A percentile compares a stretch with the other conserved stretches of the same genome.
These are phyloP conservation scores for Ceratothoa steindachneri DNA, from an alignment of 2,888 invertebrate species.

Conservation along the genomic window DNA sequence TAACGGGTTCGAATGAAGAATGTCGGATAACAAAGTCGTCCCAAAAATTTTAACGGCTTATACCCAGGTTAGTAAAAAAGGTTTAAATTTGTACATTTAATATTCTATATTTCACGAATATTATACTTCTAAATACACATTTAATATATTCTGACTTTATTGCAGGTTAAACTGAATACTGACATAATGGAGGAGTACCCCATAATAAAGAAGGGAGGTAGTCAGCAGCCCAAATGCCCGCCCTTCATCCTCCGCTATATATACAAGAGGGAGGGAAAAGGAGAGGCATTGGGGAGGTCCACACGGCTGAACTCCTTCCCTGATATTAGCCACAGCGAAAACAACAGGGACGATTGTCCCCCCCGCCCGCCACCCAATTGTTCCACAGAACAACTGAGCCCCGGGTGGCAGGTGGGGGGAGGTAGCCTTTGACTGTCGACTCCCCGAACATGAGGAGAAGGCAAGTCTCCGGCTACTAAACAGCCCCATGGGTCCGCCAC, in stretches of 20 bases:
- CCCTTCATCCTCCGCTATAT: slow-evolving; percentile 1
- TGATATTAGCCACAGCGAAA: slow-evolving; percentile 45
- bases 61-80: background rate
- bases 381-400: slow-evolving; percentile 46
- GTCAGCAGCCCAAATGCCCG: slow-evolving; percentile 19
- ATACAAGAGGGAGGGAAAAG: slow-evolving; percentile 18
- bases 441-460: background rate
- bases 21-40: no score
- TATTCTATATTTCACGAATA: slow-evolving; percentile 47
- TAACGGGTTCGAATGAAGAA: no score
- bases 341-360: slow-evolving; percentile 40
- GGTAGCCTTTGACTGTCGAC: background rate
- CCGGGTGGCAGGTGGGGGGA: slow-evolving; percentile 45
- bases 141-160: slow-evolving; percentile 46
- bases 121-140: slow-evolving; percentile 46
- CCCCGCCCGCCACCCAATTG: slow-evolving; percentile 46
- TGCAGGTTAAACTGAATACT: slow-evolving; percentile 48
- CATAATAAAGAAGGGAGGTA: slow-evolving; percentile 23
- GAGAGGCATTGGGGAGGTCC: slow-evolving; percentile 39
- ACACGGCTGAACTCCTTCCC: slow-evolving; percentile 30
- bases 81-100: slow-evolving; percentile 39
- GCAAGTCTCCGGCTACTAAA: background rate
- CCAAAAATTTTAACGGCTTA: no score
- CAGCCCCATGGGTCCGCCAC: background rate
- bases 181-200: slow-evolving; percentile 35